Evolutionary conservation across 2,797 vertebrate species (phyloP).

Genomic region (Heteromormyrus szaboi): DNA sequence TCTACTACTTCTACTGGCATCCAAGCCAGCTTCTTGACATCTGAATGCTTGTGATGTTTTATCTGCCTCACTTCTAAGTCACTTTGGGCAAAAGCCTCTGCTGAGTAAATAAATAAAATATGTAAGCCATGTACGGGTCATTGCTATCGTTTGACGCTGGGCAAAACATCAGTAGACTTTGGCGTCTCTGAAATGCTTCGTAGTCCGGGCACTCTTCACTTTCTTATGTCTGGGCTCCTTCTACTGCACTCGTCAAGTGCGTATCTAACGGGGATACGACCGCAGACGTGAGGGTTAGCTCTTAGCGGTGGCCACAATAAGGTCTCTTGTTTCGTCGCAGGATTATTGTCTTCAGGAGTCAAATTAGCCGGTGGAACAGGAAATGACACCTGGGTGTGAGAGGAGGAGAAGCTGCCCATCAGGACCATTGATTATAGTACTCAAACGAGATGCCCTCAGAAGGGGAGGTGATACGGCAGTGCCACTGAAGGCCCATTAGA

Average conservation of each 20-base stretch:
- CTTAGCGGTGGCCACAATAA: background rate
- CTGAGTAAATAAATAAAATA: background rate
- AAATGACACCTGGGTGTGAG: background rate
- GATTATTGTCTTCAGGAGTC: constrained; percentile 7
- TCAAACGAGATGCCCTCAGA: background rate
- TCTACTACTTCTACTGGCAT: background rate
- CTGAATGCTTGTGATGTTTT: background rate
- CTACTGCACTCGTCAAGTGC: background rate
- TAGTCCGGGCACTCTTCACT: background rate
- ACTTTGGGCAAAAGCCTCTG: background rate
- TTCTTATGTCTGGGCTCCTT: background rate
- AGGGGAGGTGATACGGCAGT: background rate
- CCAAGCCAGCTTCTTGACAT: background rate
- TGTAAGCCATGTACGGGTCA: background rate
- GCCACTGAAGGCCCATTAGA: background rate
- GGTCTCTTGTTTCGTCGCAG: background rate
- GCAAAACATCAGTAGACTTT: background rate
- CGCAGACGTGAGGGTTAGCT: background rate
- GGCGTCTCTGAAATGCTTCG: background rate
- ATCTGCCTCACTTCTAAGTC: background rate
- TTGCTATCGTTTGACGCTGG: background rate
- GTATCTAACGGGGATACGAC: background rate
- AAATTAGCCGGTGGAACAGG: constrained; percentile 10
- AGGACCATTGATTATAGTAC: background rate
- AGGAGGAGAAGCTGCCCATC: background rate